These are phyloP conservation scores for Adela reaumurella DNA, from an alignment of 2,888 invertebrate genomes.

Conservation along the genomic window DNA sequence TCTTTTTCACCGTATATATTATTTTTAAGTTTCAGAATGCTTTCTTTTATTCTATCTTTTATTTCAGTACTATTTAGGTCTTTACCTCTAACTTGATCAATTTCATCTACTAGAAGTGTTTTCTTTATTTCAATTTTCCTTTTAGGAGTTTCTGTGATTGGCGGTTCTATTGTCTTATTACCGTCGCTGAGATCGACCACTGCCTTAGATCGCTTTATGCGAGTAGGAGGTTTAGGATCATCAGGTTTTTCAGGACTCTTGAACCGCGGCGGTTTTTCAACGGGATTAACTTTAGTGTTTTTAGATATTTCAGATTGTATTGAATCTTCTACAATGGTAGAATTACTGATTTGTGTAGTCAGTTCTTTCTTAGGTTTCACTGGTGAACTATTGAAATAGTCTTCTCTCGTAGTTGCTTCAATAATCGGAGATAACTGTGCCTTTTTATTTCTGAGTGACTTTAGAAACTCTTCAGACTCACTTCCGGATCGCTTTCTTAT, in stretches of 20 bases:
- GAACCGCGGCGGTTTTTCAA: conserved; percentile 42
- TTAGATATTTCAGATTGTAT: conserved; percentile 24
- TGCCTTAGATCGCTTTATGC: conserved; percentile 25
- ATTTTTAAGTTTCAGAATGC: conserved; percentile 47
- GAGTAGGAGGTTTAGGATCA: conserved; percentile 40
- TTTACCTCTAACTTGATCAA: conserved; percentile 30
- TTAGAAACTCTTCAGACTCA: conserved; percentile 58
- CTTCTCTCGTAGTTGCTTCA: conserved; percentile 69
- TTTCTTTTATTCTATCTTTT: conserved; percentile 49
- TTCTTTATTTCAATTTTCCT: conserved; percentile 36
- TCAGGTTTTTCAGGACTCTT: conserved; percentile 32
- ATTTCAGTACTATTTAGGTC: conserved; percentile 27
- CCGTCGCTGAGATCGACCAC: conserved; percentile 8
- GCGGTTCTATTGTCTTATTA: conserved; percentile 3
- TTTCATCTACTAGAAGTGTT: conserved; percentile 34
- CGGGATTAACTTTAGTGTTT: conserved; percentile 42
- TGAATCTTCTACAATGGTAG: conserved; percentile 18
- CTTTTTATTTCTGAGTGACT: conserved; percentile 55
- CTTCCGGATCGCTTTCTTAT: conserved; percentile 59
- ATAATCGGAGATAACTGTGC: conserved; percentile 76
- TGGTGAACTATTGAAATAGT: conserved; percentile 57
- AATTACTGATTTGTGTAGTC: conserved; percentile 23
- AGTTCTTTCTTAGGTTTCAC: conserved; percentile 36
- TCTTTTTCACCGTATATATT: conserved; percentile 49
- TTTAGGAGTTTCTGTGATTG: conserved; percentile 39